Evolutionary conservation across 2,888 invertebrate species (phyloP).

Genomic region (Drosophila anomelani): DNA sequence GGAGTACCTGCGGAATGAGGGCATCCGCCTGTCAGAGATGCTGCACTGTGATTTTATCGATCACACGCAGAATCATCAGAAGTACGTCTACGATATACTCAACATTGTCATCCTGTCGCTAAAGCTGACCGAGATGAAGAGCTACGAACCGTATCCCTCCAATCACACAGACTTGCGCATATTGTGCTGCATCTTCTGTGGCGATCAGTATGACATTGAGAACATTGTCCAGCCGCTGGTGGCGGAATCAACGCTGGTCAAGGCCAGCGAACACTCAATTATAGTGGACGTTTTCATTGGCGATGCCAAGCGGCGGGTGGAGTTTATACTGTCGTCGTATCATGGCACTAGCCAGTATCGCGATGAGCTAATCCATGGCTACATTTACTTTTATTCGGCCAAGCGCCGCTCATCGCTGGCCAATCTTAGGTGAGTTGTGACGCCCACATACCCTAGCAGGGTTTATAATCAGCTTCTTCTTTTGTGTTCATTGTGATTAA

Average conservation of each 20-base stretch:
- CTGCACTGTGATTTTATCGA: constrained; percentile 85
- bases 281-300: constrained; percentile 96
- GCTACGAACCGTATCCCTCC: constrained; percentile 83
- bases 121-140: constrained; percentile 83
- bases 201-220: constrained; percentile 96
- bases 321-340: constrained; percentile 96
- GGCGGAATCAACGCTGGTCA: constrained; percentile 91
- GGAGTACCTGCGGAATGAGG: constrained; percentile 94
- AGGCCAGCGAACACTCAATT: constrained; percentile 90
- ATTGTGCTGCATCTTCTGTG: constrained; percentile 98
- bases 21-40: constrained; percentile 95
- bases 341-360: constrained; percentile 96
- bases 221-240: constrained; percentile 94
- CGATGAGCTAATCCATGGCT: constrained; percentile 96
- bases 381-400: constrained; percentile 97
- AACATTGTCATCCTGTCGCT: constrained; percentile 84
- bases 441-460: not conserved
- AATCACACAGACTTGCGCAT: constrained; percentile 87
- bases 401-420: constrained; percentile 97
- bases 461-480: not conserved
- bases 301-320: constrained; percentile 94
- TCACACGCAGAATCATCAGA: constrained; percentile 84
- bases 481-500: not conserved
- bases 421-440: constrained; percentile 90
- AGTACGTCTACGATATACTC: constrained; percentile 84